Base-by-base conservation (phyloP, 2,888 invertebrate species). In the Drosophila gaucha region DNA sequence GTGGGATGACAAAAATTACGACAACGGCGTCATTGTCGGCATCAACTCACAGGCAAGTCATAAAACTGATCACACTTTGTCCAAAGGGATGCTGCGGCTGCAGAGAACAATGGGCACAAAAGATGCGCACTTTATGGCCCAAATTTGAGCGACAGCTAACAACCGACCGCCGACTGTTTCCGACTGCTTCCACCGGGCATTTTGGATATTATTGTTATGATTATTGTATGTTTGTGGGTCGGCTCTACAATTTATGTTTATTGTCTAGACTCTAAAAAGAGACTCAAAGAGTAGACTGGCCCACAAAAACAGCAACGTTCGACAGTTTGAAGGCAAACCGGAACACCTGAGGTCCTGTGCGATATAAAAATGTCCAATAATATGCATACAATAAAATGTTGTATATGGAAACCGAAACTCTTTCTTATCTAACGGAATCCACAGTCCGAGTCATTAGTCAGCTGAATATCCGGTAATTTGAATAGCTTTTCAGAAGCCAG, bases 51-150 rank as follows among this genome's bases (percentile, higher is more conserved):
- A 83, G 86, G 72, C 85, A 51, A 80, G 72, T 80, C 88, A 85
- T 85, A 88, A 85, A 85, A 85, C 56, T 74, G 78, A 88, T 88
- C 84, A 88, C 85, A 85, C 85, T 86, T 86, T 76, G 77, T 83
- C 77, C 57, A 6, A 44, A 9, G 73, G 66, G 70, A 73, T 72
- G 56, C 59, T 74, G 72, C 20, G 49, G 55, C 38, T 65, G 54
- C 50, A 65, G 58, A 59, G 49, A 87, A 83, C 82, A 83, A 85
- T 73, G 52, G 56, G 31, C 46, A 62, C 56, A 64, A 62, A 57
- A 65, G 47, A 70, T 76, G 79, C 47, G 67, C 58, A 64, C 77
- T 87, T 86, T 87, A 85, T 83, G 76, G 41, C 55, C 57, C 54
- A 65, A 14, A 30, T 26, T 41, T 58, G 50, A 55, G 43, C 56